Evolutionary conservation across 2,888 invertebrate species (phyloP), one percentile per base, ranked within the genome.

Genomic region (Agapostemon virescens): DNA sequence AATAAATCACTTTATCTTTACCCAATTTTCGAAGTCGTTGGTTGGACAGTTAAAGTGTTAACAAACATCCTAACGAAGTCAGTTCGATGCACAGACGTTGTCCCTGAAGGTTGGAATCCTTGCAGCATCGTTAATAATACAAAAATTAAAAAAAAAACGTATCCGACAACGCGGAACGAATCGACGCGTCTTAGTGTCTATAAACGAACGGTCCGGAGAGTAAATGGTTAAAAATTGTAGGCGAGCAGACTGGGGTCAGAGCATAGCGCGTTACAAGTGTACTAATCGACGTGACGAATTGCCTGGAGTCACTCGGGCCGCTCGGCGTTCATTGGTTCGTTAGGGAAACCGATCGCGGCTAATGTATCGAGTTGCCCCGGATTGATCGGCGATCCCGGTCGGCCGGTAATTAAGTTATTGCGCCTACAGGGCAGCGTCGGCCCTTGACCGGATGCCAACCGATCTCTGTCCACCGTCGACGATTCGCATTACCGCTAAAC

Each of bases 211-310:
- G 15, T 26, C 26, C 15, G 26, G 2, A 1, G 6, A 6, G 26
- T 5, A 15, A 55, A 26, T 6, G 55, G 55, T 55, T 55, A 26
- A 26, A 55, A 55, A 49, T 11, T 55, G 17, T 61, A 9, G 17
- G 20, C 58, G 20, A 20, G 9, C 30, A 7, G 58, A 33, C 17
- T 6, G 61, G 9, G 9, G 30, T 17, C 9, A 17, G 33, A 61
- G 17, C 20, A 20, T 1, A 4, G 82, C 81, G 74, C 75, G 84
- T 30, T 73, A 55, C 33, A 72, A 72, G 52, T 69, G 77, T 84
- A 84, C 83, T 82, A 79, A 87, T 87, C 83, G 83, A 75, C 67
- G 66, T 67, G 74, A 82, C 75, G 70, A 76, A 83, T 79, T 70
- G 83, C 67, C 75, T 38, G 49, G 69, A 83, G 83, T 83, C 69